Evolutionary conservation across 2,888 invertebrate species (phyloP), one percentile per base, ranked within the genome.

Genomic region (Terebella lapidaria): DNA sequence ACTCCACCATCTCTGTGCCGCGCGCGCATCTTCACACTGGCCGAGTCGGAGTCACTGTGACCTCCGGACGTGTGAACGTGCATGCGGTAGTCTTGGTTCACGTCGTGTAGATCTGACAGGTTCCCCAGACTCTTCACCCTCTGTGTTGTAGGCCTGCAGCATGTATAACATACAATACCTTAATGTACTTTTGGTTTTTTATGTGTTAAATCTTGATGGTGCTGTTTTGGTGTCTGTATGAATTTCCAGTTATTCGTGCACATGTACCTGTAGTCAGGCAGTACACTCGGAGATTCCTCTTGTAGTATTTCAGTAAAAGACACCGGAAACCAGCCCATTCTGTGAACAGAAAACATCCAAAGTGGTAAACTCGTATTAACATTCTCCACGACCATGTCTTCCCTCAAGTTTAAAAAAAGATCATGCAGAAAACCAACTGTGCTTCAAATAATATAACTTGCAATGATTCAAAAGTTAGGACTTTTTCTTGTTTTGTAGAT

Each of bases 281-380:
- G 10, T 35, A 15, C 10, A 15, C 42, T 35, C 10, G 10, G 42
- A n/a, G 10, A 10, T 35, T 35, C 42, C 42, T 15, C 42, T 35
- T 35, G 42, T 35, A 35, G n/a, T 35, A n/a, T 10, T 35, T 35
- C 93, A 29, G 94, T 93, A 75, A 94, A 94, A n/a, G 94, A 93
- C 64, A 94, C 83, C 1, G 94, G 94, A 81, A 94, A 94, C 94
- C 94, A 94, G 30, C 94, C 94, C 67, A 91, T 89, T 76, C 89
- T 72, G 60, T 18, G 46, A 59, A 28, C 24, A 10, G 22, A 49
- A 10, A 49, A 10, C 15, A 49, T n/a, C n/a, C n/a, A n/a, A n/a
- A n/a, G n/a, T n/a, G n/a, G n/a, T n/a, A n/a, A n/a, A n/a, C n/a
- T n/a, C n/a, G n/a, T n/a, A n/a, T n/a, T n/a, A n/a, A n/a, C n/a